These are phyloP conservation scores for Dallia pectoralis DNA, from an alignment of 2,797 vertebrate genomes.

Conservation along the genomic window DNA sequence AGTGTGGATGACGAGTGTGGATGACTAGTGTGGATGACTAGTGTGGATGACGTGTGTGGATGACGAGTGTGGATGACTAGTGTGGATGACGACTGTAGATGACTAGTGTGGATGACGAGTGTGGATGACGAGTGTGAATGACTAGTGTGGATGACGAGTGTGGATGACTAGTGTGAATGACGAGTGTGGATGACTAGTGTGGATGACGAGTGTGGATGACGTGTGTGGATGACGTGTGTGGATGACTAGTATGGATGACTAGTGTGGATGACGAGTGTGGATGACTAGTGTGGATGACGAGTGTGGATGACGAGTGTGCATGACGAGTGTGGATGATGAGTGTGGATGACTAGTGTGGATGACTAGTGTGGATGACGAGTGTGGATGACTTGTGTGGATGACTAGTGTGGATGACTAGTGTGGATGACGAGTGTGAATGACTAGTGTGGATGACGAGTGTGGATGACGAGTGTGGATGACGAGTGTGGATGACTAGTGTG, in stretches of 20 bases:
- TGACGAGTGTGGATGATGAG: constrained; percentile 53
- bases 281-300: constrained; percentile 52
- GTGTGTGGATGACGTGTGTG: constrained; percentile 50
- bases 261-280: constrained; percentile 45
- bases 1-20: too few species aligned
- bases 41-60: constrained; percentile 49
- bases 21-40: constrained; percentile 50
- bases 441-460: constrained; percentile 50
- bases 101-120: too few species aligned
- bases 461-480: constrained; percentile 48
- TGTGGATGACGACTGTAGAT: constrained; percentile 50
- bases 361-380: constrained; percentile 47
- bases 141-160: constrained; percentile 51
- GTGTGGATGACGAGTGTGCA: constrained; percentile 44
- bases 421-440: constrained; percentile 46
- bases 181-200: constrained; percentile 50
- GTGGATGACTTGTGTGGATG: too few species aligned
- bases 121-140: constrained; percentile 47
- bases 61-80: constrained; percentile 49
- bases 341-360: too few species aligned
- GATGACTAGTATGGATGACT: too few species aligned
- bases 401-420: too few species aligned
- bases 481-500: constrained; percentile 50
- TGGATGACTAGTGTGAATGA: constrained; percentile 48
- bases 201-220: constrained; percentile 48